Base-by-base conservation (phyloP, 1,140 invertebrate species). In the Micrasema longulum region DNA sequence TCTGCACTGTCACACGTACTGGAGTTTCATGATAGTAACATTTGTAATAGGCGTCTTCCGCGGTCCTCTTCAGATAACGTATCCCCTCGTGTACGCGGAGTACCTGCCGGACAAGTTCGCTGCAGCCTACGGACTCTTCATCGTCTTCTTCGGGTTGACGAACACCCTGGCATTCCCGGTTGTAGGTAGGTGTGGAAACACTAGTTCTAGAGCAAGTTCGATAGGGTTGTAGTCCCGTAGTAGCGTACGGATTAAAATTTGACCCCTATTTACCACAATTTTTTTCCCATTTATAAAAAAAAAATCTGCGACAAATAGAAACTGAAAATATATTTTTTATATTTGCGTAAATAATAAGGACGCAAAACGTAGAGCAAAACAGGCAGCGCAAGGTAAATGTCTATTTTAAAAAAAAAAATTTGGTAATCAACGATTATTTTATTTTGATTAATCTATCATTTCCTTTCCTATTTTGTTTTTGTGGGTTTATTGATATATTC, bases 41-140 rank as follows among this genome's bases (percentile, higher is more conserved):
- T 85, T 83, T 0, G 71, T 87, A 0, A 79, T 88, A 2, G 87
- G 88, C n/a, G 82, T 87, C 9, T 72, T 87, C 7, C 80, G 87
- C 6, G 87, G 86, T 0, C 79, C 86, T 47, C 80, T 88, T 0
- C 85, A 87, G 64, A 87, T 88, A 23, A 82, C 86, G 0, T 78
- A 87, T 74, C 84, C 87, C 0, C 81, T 89, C 45, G 87, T 90
- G 0, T 84, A 89, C 75, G 88, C 88, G 2, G 88, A 88, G 20
- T 85, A 89, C 72, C 83, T 88, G 6, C 84, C 89, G 0, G 88
- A 91, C 69, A 86, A 86, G 77, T 86, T 91, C 26, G 85, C 89
- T 1, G 86, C 88, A 0, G 90, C 90, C 0, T 89, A 87, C 63
- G 89, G 89, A 0, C 77, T 90, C 3, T 89, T 88, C 69, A 89